A percentile compares a stretch with the other conserved stretches of the same genome.
Conservation (phyloP, 2,797 vertebrate species). For the Lophius americanus region DNA sequence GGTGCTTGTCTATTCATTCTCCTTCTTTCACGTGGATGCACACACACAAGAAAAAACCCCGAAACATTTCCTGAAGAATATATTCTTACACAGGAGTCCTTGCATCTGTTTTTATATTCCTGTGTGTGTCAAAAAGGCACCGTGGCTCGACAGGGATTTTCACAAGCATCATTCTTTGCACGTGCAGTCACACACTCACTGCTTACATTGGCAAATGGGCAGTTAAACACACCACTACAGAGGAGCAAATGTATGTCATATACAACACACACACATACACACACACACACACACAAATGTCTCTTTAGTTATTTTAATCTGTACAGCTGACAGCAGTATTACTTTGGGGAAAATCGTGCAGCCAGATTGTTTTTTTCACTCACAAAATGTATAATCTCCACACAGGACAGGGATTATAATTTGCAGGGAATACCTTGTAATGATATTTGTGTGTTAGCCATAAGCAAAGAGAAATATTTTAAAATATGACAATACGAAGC, state of each 20-base stretch:
- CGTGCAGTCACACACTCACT: slow-evolving; percentile 45
- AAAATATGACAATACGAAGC: background rate
- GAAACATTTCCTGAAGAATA: background rate
- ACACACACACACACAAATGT: background rate
- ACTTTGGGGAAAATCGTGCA: background rate
- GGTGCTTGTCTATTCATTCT: background rate
- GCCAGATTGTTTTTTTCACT: slow-evolving; percentile 3
- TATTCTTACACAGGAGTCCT: slow-evolving; percentile 6
- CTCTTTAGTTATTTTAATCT: slow-evolving; percentile 3
- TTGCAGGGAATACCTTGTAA: slow-evolving; percentile 1
- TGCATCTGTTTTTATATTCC: background rate
- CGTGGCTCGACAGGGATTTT: slow-evolving; percentile 56
- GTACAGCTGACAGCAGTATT: slow-evolving; percentile 25
- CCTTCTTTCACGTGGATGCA: background rate
- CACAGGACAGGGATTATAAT: slow-evolving; percentile 27
- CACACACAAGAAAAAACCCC: too few species aligned
- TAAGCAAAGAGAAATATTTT: background rate
- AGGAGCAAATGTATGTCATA: background rate
- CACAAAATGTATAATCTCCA: slow-evolving; percentile 12
- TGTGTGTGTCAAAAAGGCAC: slow-evolving; percentile 31
- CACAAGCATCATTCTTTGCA: slow-evolving; percentile 56
- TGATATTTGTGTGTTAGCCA: background rate
- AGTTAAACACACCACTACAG: background rate
- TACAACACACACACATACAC: slow-evolving; percentile 2
- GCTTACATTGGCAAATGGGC: slow-evolving; percentile 49